phyloP scores from a whole-genome alignment of 2,797 vertebrate species.

The Salmo trutta region DNA sequence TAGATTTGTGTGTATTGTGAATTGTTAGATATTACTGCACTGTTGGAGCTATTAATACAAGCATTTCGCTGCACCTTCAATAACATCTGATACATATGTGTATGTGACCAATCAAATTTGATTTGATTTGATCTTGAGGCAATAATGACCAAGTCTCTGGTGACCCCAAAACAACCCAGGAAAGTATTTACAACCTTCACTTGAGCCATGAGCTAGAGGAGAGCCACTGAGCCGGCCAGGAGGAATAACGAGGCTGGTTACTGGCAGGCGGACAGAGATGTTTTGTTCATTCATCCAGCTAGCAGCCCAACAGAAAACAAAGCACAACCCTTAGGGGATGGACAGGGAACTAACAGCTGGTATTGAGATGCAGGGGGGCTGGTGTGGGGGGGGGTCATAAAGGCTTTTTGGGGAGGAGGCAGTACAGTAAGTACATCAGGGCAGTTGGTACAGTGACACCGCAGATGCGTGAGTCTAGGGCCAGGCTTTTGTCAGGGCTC shows the following conservation, averaged over 20 bases:
- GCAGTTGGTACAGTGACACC: conserved; percentile 48
- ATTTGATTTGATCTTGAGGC: conserved; percentile 15
- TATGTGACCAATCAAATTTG: too few species aligned
- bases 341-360: conserved; percentile 50
- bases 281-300: conserved; percentile 27
- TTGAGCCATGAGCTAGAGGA: conserved; percentile 70
- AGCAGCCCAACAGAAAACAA: conserved; percentile 9
- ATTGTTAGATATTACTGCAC: too few species aligned
- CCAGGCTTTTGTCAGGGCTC: conserved; percentile 50
- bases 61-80: too few species aligned
- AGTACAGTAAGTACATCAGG: conserved; percentile 40
- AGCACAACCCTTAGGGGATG: conserved; percentile 15
- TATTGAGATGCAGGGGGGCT: conserved; percentile 44
- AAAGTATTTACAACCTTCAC: conserved; percentile 76
- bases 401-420: conserved; percentile 28
- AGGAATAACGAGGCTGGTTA: conserved; percentile 22
- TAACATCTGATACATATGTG: too few species aligned
- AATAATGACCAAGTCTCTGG: conserved; percentile 63
- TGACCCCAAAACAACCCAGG: conserved; percentile 69
- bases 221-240: conserved; percentile 2
- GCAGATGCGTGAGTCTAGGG: conserved; percentile 18
- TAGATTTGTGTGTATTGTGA: too few species aligned
- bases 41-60: too few species aligned
- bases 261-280: conserved; percentile 20
- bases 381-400: conserved; percentile 26